Evolutionary conservation across 1,140 invertebrate species (phyloP), one percentile per base, ranked within the genome.

Genomic region (Zaprionus camerounensis): DNA sequence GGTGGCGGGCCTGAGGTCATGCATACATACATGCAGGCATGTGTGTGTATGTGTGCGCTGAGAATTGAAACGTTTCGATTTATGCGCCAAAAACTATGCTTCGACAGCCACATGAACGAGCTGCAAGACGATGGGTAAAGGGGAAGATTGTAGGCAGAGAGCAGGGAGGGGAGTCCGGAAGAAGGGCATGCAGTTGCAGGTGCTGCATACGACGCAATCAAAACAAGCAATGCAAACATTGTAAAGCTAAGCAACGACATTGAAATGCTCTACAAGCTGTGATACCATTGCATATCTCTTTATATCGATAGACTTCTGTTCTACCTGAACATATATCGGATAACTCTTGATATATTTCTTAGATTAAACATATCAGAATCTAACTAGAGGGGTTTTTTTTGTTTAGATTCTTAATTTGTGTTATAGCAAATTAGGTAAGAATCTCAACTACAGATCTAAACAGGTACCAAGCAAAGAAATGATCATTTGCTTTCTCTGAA

Each of bases 71-170:
- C 76, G 81, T 72, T 82, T 80, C 84, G 85, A 90, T 90, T 90
- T 90, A 90, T 90, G 85, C 85, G 85, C 86, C 85, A 90, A 90
- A 90, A 90, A 90, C 85, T 90, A 88, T 88, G 86, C 85, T 91
- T 91, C 85, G 85, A 85, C 85, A 90, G 81, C 78, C 85, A 88
- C 85, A 85, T 90, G 81, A 90, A 90, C 88, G 79, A 84, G 84
- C 81, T 80, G 41, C 20, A 57, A 46, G 57, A 49, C 49, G 55
- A 59, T 22, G n/a, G 41, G 41, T 2, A 5, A 17, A 51, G 34
- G 36, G 26, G 12, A 13, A 51, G 38, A 26, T 26, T 11, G 31
- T 31, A 46, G 51, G 63, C 34, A 64, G 31, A 38, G 0, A 28
- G 24, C 13, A 53, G 59, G 4, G 22, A 44, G n/a, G 34, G 20